Evolutionary conservation across 2,113 vertebrate species (phyloP), one percentile per base, ranked within the genome.

Genomic region (Bos javanicus): DNA sequence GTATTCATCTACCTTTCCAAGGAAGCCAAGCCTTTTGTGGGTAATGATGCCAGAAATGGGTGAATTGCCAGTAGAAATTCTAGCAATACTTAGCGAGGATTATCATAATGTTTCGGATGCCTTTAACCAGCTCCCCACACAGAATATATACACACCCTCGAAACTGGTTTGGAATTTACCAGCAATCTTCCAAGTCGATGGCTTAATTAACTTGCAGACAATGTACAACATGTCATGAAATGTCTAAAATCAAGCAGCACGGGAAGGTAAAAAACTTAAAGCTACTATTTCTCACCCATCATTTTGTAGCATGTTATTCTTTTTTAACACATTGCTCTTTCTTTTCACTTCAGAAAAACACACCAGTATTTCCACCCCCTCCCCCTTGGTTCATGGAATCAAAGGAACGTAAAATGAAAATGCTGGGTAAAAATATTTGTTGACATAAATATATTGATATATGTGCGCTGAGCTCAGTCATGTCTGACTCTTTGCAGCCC

Each of bases 141-240:
- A 92, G 43, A 96, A 91, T 62, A 91, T 64, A 87, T 48, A 95
- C 96, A 98, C 95, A 64, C 94, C 98, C 97, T 98, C 46, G 71
- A 98, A 97, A 96, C 94, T 87, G 93, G 97, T 57, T 74, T 67
- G 39, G 93, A 60, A 88, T 94, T 95, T 91, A 74, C 86, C 87
- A 95, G 54, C 91, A 91, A 76, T 86, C 93, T 92, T 97, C 85
- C 93, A 96, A 95, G 74, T 74, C 11, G 0, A 82, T 62, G 91
- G 84, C 71, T 96, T 94, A 93, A 95, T 95, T 97, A 85, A 95
- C 96, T 89, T 89, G n/a, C 71, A 92, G n/a, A 56, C 67, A 94
- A 48, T 46, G 30, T 56, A 33, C 87, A 30, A 56, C 74, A 23
- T 83, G 80, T n/a, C 90, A 90, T 84, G 86, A 98, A 96, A 90